A percentile compares a stretch with the other conserved stretches of the same genome.
phyloP scores from a whole-genome alignment of 1,140 invertebrate species.

The Aphaenogaster ashmeadi region DNA sequence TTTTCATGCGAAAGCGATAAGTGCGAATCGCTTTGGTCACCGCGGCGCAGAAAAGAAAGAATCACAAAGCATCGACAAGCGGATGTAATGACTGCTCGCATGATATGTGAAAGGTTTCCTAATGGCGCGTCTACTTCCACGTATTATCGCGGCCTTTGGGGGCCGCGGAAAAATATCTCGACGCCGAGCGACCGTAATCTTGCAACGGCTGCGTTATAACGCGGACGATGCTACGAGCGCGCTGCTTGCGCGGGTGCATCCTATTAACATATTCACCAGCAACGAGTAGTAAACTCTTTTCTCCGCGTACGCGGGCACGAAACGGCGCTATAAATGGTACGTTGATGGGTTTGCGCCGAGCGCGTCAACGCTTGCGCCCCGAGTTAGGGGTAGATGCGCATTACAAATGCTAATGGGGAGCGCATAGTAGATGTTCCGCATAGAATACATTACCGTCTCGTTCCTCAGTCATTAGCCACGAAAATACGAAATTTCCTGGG shows the following conservation, averaged over 20 bases:
- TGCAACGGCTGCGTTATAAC: slow-evolving; percentile 43
- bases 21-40: slow-evolving; percentile 68
- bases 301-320: slow-evolving; percentile 45
- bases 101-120: slow-evolving; percentile 72
- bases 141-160: slow-evolving; percentile 59
- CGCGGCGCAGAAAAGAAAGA: slow-evolving; percentile 6
- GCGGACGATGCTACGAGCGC: slow-evolving; percentile 14
- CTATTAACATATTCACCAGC: slow-evolving; percentile 75
- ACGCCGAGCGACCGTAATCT: slow-evolving; percentile 51
- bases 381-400: slow-evolving; percentile 80
- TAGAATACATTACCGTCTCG: slow-evolving; percentile 86
- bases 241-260: slow-evolving; percentile 52
- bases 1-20: slow-evolving; percentile 65
- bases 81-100: slow-evolving; percentile 69
- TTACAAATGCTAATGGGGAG: slow-evolving; percentile 86
- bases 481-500: slow-evolving; percentile 83
- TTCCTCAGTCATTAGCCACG: slow-evolving; percentile 85
- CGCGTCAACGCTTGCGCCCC: slow-evolving; percentile 74
- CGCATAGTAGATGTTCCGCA: slow-evolving; percentile 84
- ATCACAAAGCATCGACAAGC: slow-evolving; percentile 64
- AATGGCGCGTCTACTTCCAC: slow-evolving; percentile 71
- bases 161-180: slow-evolving; percentile 61
- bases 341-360: slow-evolving; percentile 82
- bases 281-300: slow-evolving; percentile 76
- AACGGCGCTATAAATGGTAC: slow-evolving; percentile 81